These are phyloP conservation scores for Drosophila meridiana DNA, from an alignment of 2,888 invertebrate species.

Conservation along the genomic window DNA sequence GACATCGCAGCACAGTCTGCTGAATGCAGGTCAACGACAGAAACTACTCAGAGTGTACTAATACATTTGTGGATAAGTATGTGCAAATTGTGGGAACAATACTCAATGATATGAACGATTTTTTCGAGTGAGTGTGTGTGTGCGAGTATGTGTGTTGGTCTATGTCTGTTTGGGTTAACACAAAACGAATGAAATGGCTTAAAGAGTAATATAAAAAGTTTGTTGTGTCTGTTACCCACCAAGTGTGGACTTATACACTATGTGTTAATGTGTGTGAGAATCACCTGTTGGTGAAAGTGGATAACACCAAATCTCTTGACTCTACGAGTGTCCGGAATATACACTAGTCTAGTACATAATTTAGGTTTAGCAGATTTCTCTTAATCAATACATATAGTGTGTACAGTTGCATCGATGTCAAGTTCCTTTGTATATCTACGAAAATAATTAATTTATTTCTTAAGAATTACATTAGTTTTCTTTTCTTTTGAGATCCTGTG, in stretches of 20 bases:
- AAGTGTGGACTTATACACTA: slow-evolving; percentile 26
- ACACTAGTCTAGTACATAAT: neutral
- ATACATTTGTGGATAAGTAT: slow-evolving; percentile 28
- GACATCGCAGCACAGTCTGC: slow-evolving; percentile 58
- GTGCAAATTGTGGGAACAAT: slow-evolving; percentile 46
- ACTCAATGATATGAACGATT: slow-evolving; percentile 35
- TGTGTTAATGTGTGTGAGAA: slow-evolving; percentile 23
- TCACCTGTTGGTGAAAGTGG: slow-evolving; percentile 14
- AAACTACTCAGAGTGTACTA: slow-evolving; percentile 65
- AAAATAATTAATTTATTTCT: no score
- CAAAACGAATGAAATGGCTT: slow-evolving; percentile 61
- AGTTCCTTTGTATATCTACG: neutral
- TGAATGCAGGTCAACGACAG: slow-evolving; percentile 83
- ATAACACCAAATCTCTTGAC: neutral
- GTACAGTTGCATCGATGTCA: neutral
- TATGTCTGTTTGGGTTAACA: slow-evolving; percentile 64
- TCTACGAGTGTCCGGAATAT: neutral
- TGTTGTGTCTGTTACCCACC: slow-evolving; percentile 56
- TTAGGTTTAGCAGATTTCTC: neutral
- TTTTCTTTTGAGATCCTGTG: no score
- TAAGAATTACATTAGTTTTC: no score
- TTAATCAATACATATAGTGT: neutral
- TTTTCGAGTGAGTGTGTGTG: slow-evolving; percentile 23
- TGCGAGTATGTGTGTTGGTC: slow-evolving; percentile 11
- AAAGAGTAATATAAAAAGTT: slow-evolving; percentile 52